Conservation (phyloP, 2,113 vertebrate species). For the Zingel zingel region DNA sequence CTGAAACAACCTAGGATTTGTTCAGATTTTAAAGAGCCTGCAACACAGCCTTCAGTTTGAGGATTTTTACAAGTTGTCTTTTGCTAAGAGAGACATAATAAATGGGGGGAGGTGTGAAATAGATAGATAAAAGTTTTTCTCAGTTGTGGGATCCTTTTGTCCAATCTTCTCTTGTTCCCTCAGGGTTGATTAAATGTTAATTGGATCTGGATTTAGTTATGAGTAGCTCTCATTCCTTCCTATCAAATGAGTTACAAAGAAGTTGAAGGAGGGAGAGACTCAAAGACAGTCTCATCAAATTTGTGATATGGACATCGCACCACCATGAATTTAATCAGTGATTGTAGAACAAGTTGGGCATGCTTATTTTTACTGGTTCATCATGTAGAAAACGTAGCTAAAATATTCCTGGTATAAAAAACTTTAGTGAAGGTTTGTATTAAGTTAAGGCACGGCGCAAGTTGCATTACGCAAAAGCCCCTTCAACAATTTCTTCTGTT, state of each 20-base stretch:
- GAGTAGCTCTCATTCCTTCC: conserved; percentile 25
- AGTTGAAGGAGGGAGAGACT: neutral
- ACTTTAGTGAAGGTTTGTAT: neutral
- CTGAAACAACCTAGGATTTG: neutral
- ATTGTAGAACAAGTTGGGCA: neutral
- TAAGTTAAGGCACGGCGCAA: neutral
- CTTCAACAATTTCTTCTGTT: too few relatives aligned
- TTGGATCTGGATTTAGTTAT: conserved; percentile 36
- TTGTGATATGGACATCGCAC: neutral
- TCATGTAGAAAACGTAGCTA: neutral
- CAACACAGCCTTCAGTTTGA: neutral
- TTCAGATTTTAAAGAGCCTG: neutral
- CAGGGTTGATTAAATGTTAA: conserved; percentile 52
- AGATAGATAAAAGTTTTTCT: conserved; percentile 6
- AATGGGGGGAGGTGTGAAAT: neutral
- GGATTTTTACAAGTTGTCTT: conserved; percentile 10
- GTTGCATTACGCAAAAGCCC: too few relatives aligned
- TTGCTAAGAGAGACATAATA: neutral
- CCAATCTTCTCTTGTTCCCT: neutral
- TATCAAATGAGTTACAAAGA: conserved; percentile 20
- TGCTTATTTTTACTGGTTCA: conserved; percentile 5
- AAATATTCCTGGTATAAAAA: neutral
- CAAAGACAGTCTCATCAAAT: conserved; percentile 9
- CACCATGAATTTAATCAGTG: neutral
- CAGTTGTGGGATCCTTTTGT: conserved; percentile 7